Evolutionary conservation across 53 echinoderm and acorn worm species (phyloP).

Genomic region (Paracentrotus lividus): DNA sequence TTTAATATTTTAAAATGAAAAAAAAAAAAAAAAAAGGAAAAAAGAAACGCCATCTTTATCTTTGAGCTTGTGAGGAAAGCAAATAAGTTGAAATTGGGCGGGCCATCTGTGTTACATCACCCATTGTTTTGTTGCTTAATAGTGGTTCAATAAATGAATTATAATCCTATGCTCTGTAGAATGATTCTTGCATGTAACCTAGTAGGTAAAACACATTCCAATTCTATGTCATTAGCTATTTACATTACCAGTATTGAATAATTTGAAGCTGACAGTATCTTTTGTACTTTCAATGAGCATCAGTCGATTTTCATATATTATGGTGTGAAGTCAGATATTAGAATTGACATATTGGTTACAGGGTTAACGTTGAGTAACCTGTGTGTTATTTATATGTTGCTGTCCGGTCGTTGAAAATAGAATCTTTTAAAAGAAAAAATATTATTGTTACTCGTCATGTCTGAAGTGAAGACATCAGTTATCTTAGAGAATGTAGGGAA

Average conservation of each 20-base stretch:
- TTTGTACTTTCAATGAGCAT: neutral
- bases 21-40: too few species aligned
- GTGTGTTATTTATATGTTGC: constrained; percentile 14
- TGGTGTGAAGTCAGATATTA: neutral
- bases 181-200: neutral
- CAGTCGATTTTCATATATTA: neutral
- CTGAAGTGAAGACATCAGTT: neutral
- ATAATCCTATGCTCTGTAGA: neutral
- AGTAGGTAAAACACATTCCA: constrained; percentile 41
- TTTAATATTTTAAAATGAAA: neutral
- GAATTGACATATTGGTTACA: constrained; percentile 6
- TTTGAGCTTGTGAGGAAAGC: neutral
- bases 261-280: neutral
- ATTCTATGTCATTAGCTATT: neutral
- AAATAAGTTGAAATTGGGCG: neutral
- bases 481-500: neutral
- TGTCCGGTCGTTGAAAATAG: neutral
- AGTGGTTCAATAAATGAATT: neutral
- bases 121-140: neutral
- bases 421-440: too few species aligned
- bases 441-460: neutral
- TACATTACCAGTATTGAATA: neutral
- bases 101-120: neutral
- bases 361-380: neutral
- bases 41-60: too few species aligned